Base-by-base conservation (phyloP, 1,140 invertebrate genomes). In the Sinonovacula constricta region DNA sequence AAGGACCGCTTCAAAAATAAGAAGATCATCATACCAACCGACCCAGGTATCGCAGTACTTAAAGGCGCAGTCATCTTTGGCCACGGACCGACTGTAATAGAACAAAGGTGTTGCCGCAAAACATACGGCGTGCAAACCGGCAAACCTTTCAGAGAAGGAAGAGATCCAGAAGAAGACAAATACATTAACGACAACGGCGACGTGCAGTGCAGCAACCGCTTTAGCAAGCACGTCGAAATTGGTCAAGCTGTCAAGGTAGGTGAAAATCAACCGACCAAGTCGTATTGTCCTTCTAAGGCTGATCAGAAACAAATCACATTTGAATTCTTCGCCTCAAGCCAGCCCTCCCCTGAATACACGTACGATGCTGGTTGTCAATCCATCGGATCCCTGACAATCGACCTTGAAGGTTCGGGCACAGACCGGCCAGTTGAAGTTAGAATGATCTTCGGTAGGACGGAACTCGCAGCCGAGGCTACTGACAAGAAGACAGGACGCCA, bases 61-160 rank as follows among this genome's bases (percentile, higher is more conserved):
- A 82, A 82, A 74, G 81, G 77, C 3, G 77, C 81, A 3, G 78
- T 82, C 0, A 68, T 78, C n/a, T 82, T 77, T 62, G 81, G 77
- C 30, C 57, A 72, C 34, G 28, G 69, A 26, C 77, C 81, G 31
- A 22, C 34, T 26, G 72, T 63, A 7, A 74, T 82, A 12, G n/a
- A 33, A 14, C 60, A 60, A 7, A 31, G 77, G 7, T 14, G 79
- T 7, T 34, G 51, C 12, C 22, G 68, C 10, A 60, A 57, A 24
- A 82, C 81, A 26, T 82, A 82, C 45, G 81, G 77, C 28, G 68
- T 36, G 28, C 28, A 33, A 34, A 26, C 57, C 7, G 26, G 34
- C 26, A 1, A 34, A 66, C 33, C 63, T 67, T 69, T 56, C 68
- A 51, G 53, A 57, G 14, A 79, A 57, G 59, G 24, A 39, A 51